These are phyloP conservation scores for Heterotilapia buettikoferi DNA, from an alignment of 2,113 vertebrate species.

Conservation along the genomic window DNA sequence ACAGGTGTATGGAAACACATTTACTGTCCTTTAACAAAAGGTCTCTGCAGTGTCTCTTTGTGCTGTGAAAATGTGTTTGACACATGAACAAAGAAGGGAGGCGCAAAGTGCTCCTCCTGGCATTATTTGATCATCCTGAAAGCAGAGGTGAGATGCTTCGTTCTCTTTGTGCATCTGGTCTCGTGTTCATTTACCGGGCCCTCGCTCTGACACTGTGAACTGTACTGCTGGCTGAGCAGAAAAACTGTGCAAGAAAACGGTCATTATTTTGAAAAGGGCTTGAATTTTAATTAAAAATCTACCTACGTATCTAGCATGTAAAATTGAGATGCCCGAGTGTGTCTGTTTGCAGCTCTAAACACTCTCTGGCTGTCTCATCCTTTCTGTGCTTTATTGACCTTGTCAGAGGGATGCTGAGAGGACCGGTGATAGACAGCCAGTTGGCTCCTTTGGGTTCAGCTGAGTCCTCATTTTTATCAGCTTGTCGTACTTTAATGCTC, in stretches of 20 bases:
- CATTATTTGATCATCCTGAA: background rate
- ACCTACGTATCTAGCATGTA: background rate
- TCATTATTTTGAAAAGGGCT: background rate
- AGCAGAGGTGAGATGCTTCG: background rate
- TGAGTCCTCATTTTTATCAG: constrained; percentile 16
- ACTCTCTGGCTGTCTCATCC: background rate
- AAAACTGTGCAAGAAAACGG: background rate
- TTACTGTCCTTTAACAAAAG: background rate
- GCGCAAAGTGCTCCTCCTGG: background rate
- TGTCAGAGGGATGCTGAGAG: constrained; percentile 11
- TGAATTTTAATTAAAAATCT: background rate
- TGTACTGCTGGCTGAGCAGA: background rate
- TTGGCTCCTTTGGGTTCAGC: constrained; percentile 2
- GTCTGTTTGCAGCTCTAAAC: background rate
- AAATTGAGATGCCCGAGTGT: background rate
- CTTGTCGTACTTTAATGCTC: background rate
- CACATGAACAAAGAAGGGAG: background rate
- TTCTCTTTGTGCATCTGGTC: background rate
- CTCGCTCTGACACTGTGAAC: background rate
- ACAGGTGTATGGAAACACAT: background rate
- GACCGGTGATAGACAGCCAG: constrained; percentile 2
- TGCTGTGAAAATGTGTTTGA: background rate
- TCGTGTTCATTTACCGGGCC: background rate
- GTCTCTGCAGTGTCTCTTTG: background rate
- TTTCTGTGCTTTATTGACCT: constrained; percentile 11